These are phyloP conservation scores for Vombatus ursinus DNA, from an alignment of 2,113 vertebrate species.

Conservation along the genomic window DNA sequence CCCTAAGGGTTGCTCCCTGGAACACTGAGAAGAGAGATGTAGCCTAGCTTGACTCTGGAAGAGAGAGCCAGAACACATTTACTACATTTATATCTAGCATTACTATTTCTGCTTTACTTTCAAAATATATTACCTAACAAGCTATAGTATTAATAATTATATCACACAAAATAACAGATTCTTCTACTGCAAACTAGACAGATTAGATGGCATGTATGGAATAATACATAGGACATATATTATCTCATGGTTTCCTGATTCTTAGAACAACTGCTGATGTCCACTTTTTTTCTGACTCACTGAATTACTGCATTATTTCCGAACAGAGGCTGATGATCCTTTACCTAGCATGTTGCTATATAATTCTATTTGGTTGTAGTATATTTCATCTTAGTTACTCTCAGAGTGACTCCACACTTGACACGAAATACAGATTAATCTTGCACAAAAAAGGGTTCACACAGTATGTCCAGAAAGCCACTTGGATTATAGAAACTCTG, in stretches of 20 bases:
- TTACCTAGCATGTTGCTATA: neutral
- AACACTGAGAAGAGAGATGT: neutral
- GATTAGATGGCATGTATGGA: neutral
- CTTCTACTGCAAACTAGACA: neutral
- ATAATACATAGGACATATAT: neutral
- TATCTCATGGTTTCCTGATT: neutral
- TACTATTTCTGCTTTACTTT: constrained; percentile 19
- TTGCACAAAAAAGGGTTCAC: constrained; percentile 21
- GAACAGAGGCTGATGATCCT: constrained; percentile 21
- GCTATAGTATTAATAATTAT: constrained; percentile 20
- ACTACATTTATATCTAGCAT: constrained; percentile 16
- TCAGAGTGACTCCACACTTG: constrained; percentile 46
- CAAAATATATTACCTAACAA: constrained; percentile 1
- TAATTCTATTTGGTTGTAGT: constrained; percentile 3
- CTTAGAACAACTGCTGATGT: neutral
- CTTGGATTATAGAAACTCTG: neutral
- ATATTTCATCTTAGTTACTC: constrained; percentile 39
- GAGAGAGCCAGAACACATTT: constrained; percentile 1
- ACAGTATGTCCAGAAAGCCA: neutral
- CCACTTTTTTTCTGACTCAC: neutral
- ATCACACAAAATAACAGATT: constrained; percentile 23
- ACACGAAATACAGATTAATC: constrained; percentile 35
- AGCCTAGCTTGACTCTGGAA: neutral
- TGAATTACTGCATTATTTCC: neutral
- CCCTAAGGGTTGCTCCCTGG: neutral